Conservation (phyloP, 2,888 invertebrate species). For the Cremastobaeus sp. region DNA sequence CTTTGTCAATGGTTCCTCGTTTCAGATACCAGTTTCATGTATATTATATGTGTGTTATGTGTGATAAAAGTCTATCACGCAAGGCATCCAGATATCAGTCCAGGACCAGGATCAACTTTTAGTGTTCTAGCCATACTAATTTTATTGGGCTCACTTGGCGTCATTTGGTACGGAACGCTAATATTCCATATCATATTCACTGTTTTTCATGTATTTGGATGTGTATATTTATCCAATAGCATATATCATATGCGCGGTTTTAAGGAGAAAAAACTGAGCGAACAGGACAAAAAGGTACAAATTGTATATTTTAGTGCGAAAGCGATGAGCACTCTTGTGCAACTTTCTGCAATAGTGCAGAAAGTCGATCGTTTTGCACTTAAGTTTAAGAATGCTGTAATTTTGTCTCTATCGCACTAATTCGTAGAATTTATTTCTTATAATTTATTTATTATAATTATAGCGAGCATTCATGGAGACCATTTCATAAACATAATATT, state of each 20-base stretch:
- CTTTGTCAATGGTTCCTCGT: too few relatives aligned
- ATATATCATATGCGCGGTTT: conserved; percentile 88
- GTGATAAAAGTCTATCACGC: conserved; percentile 93
- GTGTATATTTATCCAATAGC: conserved; percentile 84
- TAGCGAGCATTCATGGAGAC: too few relatives aligned
- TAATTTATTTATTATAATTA: too few relatives aligned
- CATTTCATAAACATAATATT: too few relatives aligned
- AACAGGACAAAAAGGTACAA: conserved; percentile 69
- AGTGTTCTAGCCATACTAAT: conserved; percentile 88
- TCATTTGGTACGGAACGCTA: conserved; percentile 82
- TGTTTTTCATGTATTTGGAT: conserved; percentile 83
- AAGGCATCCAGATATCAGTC: conserved; percentile 92
- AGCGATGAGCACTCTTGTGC: too few relatives aligned
- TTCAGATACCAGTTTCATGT: conserved; percentile 95
- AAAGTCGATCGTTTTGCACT: too few relatives aligned
- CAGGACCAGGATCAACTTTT: conserved; percentile 88
- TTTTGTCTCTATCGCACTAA: too few relatives aligned
- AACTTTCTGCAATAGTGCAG: too few relatives aligned
- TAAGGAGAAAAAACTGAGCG: conserved; percentile 77
- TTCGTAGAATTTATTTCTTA: too few relatives aligned
- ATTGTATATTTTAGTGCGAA: neutral
- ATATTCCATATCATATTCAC: conserved; percentile 87
- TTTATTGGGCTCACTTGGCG: conserved; percentile 84
- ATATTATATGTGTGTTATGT: conserved; percentile 90
- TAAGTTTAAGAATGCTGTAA: too few relatives aligned